A percentile compares a stretch with the other conserved stretches of the same genome.
Conservation (phyloP, 2,797 vertebrate genomes). For the Neomorphus geoffroyi region DNA sequence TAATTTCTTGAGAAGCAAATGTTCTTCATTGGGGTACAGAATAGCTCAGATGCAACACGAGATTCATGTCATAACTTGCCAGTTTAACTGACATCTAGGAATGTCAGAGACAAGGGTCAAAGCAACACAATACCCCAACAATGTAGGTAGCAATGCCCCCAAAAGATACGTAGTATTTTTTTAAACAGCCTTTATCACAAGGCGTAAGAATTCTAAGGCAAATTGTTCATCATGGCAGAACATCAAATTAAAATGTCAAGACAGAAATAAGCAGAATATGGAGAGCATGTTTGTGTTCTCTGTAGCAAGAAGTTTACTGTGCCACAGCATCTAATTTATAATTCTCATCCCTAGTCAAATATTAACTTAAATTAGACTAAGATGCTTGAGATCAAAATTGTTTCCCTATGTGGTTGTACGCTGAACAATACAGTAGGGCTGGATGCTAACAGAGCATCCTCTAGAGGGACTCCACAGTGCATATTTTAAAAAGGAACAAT, state of each 20-base stretch:
- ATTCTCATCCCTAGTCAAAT: conserved; percentile 8
- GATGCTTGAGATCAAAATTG: conserved; percentile 1
- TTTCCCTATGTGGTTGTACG: background rate
- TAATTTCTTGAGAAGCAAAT: conserved; percentile 67
- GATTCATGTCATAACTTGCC: conserved; percentile 61
- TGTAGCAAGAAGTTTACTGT: background rate
- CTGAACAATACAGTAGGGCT: background rate
- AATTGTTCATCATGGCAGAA: conserved; percentile 73
- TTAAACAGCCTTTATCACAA: conserved; percentile 65
- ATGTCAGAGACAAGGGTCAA: conserved; percentile 59
- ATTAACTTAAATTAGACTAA: conserved; percentile 9
- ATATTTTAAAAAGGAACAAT: conserved; percentile 64
- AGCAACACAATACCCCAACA: conserved; percentile 56
- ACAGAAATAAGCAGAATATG: conserved; percentile 57
- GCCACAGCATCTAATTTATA: conserved; percentile 19
- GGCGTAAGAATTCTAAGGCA: conserved; percentile 72
- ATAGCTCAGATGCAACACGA: conserved; percentile 64
- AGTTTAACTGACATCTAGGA: conserved; percentile 61
- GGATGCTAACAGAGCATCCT: conserved; percentile 14
- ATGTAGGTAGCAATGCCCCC: conserved; percentile 54
- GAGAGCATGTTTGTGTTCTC: conserved; percentile 1
- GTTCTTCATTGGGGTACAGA: conserved; percentile 58
- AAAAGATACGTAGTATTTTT: conserved; percentile 25
- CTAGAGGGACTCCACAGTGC: conserved; percentile 30
- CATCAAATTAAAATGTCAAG: conserved; percentile 62